Evolutionary conservation across 2,113 vertebrate species (phyloP).

Genomic region (Lanius ludovicianus): DNA sequence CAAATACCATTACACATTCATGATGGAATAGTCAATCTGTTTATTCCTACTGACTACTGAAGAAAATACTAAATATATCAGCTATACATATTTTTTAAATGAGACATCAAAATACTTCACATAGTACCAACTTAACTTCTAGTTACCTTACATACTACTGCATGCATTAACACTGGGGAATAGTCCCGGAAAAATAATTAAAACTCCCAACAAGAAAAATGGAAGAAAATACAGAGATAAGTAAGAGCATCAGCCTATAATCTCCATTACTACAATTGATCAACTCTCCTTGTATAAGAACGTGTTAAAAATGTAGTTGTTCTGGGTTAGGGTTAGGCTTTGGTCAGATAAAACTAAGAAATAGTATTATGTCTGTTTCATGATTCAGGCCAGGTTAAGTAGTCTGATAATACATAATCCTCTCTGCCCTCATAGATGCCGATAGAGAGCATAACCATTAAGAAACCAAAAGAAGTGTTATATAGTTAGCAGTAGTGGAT

Average conservation of each 20-base stretch:
- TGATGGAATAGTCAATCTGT: neutral
- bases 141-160: neutral
- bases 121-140: neutral
- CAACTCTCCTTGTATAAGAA: neutral
- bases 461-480: neutral
- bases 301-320: neutral
- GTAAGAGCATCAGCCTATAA: neutral
- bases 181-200: neutral
- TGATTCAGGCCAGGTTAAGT: neutral
- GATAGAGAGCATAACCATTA: neutral
- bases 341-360: neutral
- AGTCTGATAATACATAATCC: neutral
- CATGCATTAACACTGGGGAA: neutral
- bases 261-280: neutral
- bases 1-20: neutral
- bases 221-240: neutral
- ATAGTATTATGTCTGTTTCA: neutral
- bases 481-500: neutral
- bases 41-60: neutral
- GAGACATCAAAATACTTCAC: neutral
- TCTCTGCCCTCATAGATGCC: neutral
- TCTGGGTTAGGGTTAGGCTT: neutral
- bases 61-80: neutral
- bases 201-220: neutral
- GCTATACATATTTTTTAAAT: neutral